Evolutionary conservation across 2,888 invertebrate genomes (phyloP), one percentile per base, ranked within the genome.

Genomic region (Panzeria rudis): DNA sequence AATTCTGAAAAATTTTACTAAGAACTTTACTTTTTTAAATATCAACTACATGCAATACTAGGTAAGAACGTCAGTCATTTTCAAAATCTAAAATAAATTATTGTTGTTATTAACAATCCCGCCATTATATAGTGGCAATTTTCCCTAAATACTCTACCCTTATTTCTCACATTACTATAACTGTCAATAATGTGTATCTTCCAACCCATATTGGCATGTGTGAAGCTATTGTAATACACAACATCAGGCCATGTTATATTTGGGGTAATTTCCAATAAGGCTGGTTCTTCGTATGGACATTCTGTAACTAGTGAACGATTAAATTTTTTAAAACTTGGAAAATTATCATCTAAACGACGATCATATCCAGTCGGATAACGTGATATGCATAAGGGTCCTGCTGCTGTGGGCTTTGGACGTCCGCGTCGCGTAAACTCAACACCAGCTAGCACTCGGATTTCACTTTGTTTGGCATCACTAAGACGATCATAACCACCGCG

Each of bases 141-240:
- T 15, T 8, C 15, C 2, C 9, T 47, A n/a, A 82, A 56, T 0
- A 41, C 29, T 25, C 8, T 38, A 11, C 80, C 87, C 17, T 72
- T 87, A 66, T 78, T 89, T 47, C 89, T 89, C 35, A 91, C 84
- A 25, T 88, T 89, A 6, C 38, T 88, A 86, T 92, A 93, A 82
- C 89, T 95, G 92, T 98, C 98, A 75, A 98, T 96, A 29, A 98
- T 95, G 92, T 96, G 96, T 90, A 98, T 97, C 92, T 97, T 97
- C 94, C 97, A 98, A 84, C 98, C 98, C 97, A 98, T 98, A 93
- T 98, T 97, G 32, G 96, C 95, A 89, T 97, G 97, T 4, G 97
- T 97, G 93, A 97, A 98, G 83, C 98, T 98, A 93, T 98, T 96
- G 92, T 97, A 97, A 93, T 98, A 98, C 25, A 98, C 97, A 35